A percentile compares a stretch with the other conserved stretches of the same genome.
Evolutionary conservation across 2,797 vertebrate species (phyloP).

Genomic region (Coreius guichenoti): DNA sequence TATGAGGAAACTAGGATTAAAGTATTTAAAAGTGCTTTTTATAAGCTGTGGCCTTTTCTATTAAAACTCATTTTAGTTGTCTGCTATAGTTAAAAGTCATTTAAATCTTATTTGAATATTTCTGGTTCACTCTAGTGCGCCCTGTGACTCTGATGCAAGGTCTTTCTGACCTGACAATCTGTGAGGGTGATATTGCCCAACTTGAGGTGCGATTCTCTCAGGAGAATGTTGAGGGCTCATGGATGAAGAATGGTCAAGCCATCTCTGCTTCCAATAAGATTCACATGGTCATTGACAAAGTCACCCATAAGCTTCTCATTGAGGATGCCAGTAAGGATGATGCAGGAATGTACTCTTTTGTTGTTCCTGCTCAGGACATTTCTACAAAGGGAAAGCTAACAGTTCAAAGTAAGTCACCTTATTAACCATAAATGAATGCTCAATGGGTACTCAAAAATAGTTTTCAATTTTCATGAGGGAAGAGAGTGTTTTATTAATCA

Average conservation of each 20-base stretch:
- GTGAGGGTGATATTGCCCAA: slow-evolving; percentile 97
- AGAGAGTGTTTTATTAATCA: neutral
- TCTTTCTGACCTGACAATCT: slow-evolving; percentile 90
- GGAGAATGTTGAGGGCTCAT: slow-evolving; percentile 93
- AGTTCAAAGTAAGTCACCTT: slow-evolving; percentile 87
- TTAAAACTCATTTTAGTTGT: neutral
- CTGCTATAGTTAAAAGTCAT: neutral
- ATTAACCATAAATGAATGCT: neutral
- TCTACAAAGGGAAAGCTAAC: slow-evolving; percentile 86
- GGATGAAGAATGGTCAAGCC: slow-evolving; percentile 91
- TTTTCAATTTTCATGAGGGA: neutral
- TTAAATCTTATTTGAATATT: neutral
- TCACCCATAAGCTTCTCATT: slow-evolving; percentile 92
- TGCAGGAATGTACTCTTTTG: slow-evolving; percentile 89
- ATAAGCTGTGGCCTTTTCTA: neutral
- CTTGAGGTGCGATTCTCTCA: slow-evolving; percentile 95
- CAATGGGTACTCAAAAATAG: neutral
- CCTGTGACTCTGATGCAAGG: slow-evolving; percentile 93
- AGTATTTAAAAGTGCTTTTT: neutral
- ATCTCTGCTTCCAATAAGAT: slow-evolving; percentile 88
- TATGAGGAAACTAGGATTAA: neutral
- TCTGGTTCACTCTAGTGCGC: slow-evolving; percentile 79
- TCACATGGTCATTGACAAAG: slow-evolving; percentile 94
- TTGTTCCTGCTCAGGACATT: slow-evolving; percentile 87
- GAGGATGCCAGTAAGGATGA: slow-evolving; percentile 92